Conservation (phyloP, 2,888 invertebrate genomes). For the Encarsia formosa region DNA sequence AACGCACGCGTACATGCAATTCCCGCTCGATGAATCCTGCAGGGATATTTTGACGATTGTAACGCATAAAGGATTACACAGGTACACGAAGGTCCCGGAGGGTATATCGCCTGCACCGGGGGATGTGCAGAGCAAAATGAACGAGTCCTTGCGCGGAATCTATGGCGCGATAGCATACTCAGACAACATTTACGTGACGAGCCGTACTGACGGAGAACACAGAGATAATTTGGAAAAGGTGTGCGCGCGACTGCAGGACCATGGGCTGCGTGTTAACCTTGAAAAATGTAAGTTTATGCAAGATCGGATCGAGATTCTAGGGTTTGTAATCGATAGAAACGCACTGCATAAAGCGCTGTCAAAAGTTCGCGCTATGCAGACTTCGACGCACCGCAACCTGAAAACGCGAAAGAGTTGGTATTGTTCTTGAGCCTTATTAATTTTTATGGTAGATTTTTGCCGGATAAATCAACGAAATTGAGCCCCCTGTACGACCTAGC, state of each 20-base stretch:
- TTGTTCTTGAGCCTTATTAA: slow-evolving; percentile 34
- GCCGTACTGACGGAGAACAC: not conserved
- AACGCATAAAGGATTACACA: too few species aligned
- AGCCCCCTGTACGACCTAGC: slow-evolving; percentile 20
- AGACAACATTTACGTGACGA: not conserved
- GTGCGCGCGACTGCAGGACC: not conserved
- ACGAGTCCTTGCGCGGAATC: not conserved
- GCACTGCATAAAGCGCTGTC: not conserved
- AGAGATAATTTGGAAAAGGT: not conserved
- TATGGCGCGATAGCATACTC: too few species aligned
- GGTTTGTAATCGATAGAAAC: slow-evolving; percentile 1
- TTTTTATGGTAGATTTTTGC: slow-evolving; percentile 6
- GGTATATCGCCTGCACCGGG: not conserved
- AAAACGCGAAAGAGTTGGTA: slow-evolving; percentile 26
- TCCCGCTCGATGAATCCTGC: not conserved
- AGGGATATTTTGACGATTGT: not conserved
- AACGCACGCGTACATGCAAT: too few species aligned
- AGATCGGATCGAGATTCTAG: not conserved
- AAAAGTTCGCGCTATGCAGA: not conserved
- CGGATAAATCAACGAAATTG: not conserved
- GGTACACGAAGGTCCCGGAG: not conserved
- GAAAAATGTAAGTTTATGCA: not conserved
- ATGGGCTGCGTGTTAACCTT: not conserved
- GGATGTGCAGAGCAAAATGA: not conserved
- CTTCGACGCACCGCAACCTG: not conserved